Evolutionary conservation across 1,140 invertebrate species (phyloP).

Genomic region (Metopolophium dirhodum): DNA sequence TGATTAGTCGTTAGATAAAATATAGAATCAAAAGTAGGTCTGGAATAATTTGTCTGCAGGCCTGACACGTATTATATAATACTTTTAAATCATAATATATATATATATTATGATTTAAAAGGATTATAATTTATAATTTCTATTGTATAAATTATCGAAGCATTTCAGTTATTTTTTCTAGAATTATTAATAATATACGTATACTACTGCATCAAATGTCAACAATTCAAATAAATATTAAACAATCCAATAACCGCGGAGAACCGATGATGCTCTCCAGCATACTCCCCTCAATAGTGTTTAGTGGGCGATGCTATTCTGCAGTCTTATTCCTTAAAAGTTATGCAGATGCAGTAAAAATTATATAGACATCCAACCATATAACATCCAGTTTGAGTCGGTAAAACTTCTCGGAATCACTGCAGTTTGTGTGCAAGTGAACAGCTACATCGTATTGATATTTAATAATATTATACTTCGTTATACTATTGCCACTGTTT

Average conservation of each 20-base stretch:
- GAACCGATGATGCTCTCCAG: not conserved
- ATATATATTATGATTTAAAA: too few relatives aligned
- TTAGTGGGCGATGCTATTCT: not conserved
- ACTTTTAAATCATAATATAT: too few relatives aligned
- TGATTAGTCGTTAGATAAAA: too few relatives aligned
- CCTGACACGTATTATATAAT: too few relatives aligned
- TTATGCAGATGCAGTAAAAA: not conserved
- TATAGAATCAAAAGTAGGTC: too few relatives aligned
- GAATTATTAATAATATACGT: too few relatives aligned
- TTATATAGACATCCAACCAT: too few relatives aligned
- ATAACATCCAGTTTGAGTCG: not conserved
- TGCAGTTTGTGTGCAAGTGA: not conserved
- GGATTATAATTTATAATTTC: too few relatives aligned
- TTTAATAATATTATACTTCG: not conserved
- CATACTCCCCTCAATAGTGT: not conserved
- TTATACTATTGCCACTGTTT: not conserved
- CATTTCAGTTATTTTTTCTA: too few relatives aligned
- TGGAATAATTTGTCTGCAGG: too few relatives aligned
- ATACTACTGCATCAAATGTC: not conserved
- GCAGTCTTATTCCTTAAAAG: not conserved
- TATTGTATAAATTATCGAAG: too few relatives aligned
- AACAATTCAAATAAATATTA: not conserved
- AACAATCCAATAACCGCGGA: not conserved
- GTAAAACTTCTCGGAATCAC: not conserved
- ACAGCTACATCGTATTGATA: not conserved